Evolutionary conservation across 2,113 vertebrate genomes (phyloP), one percentile per base, ranked within the genome.

Genomic region (Haemorhous mexicanus): DNA sequence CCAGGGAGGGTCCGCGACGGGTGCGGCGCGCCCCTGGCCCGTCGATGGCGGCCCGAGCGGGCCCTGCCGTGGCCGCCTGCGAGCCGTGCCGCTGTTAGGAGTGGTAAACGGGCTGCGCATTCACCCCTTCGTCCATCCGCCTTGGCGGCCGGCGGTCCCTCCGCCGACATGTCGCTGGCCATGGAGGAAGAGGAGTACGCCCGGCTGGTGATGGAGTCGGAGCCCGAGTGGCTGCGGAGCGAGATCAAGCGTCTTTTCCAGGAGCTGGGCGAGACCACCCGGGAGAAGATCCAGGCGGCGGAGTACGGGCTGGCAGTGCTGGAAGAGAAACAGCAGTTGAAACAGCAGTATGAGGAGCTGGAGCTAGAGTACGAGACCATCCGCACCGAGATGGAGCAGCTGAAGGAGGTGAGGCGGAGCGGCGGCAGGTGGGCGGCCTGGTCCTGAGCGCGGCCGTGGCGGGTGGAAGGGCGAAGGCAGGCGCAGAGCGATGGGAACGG

Each of bases 251-350:
- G 99, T 82, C 98, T 99, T 37, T 98, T 97, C 64, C 98, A 98
- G 81, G 99, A 99, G 96, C 98, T 99, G 94, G 98, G 98, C 27
- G 99, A 99, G 87, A 99, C 99, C 88, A 99, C 98, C 86, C 98
- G 98, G 16, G 98, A 99, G 97, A 99, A 99, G 98, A 99, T 99
- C 97, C 99, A 99, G 97, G 99, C 99, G 84, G 99, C 99, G 16
- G 99, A 99, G 92, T 99, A 99, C 39, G 99, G 99, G 70, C 98
- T 99, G 95, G 99, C 98, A 88, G 99, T 99, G 92, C 98, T 99
- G 88, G 99, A 99, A 97, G 99, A 99, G 98, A 99, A 99, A 91
- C 99, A 99, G 96, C 98, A 98, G 96, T 98, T 99, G 80, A 99
- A 99, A 92, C 98, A 98, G 97, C 98, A 99, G 78, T 99, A 98